Percentiles rank a stretch among this genome's conserved stretches.
Conservation (phyloP, 2,797 vertebrate species). For the Thripadectes ignobilis region DNA sequence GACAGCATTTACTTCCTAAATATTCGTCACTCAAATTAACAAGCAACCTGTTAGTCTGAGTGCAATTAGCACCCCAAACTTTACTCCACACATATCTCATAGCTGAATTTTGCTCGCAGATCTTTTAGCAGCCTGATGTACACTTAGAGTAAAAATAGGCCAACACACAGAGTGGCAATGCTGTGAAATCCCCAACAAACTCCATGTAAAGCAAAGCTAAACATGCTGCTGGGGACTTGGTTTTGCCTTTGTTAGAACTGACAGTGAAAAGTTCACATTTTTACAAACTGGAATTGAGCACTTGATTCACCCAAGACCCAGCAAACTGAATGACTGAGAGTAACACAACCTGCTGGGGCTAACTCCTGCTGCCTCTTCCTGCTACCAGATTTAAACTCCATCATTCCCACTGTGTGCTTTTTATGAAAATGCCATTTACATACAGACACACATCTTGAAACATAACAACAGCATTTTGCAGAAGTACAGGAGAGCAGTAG, state of each 20-base stretch:
- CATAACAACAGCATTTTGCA: neutral
- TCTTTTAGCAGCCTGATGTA: neutral
- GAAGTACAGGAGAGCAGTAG: accelerated
- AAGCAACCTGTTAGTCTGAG: constrained; percentile 39
- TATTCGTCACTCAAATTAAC: constrained; percentile 19
- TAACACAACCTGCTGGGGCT: neutral
- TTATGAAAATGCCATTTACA: neutral
- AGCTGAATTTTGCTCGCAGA: neutral
- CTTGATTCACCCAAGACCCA: neutral
- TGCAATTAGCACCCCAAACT: constrained; percentile 44
- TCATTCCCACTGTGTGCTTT: accelerated
- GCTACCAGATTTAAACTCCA: neutral
- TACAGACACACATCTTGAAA: neutral
- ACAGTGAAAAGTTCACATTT: neutral
- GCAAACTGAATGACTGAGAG: accelerated
- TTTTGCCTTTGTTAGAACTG: neutral
- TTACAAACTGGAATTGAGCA: neutral
- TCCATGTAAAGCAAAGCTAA: neutral
- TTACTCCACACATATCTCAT: neutral
- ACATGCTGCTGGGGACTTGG: neutral
- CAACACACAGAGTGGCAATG: neutral
- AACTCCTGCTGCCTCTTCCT: neutral
- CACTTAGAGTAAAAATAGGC: neutral
- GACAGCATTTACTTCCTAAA: constrained; percentile 19
- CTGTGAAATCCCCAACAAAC: neutral